A percentile compares a stretch with the other conserved stretches of the same genome.
Evolutionary conservation across 2,888 invertebrate species (phyloP).

Genomic region (Amiota minor): DNA sequence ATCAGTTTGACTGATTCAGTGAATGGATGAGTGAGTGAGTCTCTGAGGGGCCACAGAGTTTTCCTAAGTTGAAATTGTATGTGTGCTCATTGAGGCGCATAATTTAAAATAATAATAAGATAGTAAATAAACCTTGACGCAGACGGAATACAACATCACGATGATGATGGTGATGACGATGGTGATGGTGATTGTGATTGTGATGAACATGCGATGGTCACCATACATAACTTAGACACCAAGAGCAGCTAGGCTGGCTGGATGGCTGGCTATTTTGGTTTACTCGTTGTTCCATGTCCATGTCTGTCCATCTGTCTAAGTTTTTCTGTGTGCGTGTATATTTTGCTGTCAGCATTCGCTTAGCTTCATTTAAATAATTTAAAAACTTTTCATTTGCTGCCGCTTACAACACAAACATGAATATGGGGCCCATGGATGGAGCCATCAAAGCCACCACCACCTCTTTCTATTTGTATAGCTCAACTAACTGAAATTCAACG

Average conservation of each 20-base stretch:
- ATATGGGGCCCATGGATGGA: too few species aligned
- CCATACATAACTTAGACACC: too few species aligned
- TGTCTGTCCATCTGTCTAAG: slow-evolving; percentile 7
- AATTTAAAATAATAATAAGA: slow-evolving; percentile 21
- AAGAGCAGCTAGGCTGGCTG: too few species aligned
- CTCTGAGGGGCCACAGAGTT: not conserved
- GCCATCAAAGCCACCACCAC: too few species aligned
- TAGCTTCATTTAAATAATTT: slow-evolving; percentile 26
- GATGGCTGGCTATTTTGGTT: too few species aligned
- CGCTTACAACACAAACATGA: too few species aligned
- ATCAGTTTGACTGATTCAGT: too few species aligned
- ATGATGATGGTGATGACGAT: too few species aligned
- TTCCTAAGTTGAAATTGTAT: too few species aligned
- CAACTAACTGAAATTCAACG: slow-evolving; percentile 22
- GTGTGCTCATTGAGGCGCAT: slow-evolving; percentile 12
- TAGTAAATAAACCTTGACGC: slow-evolving; percentile 12
- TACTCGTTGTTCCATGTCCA: not conserved
- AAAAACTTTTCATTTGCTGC: slow-evolving; percentile 17
- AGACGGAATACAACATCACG: not conserved
- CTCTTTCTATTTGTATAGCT: not conserved
- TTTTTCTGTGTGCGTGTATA: not conserved
- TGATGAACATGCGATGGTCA: too few species aligned
- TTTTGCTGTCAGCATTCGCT: slow-evolving; percentile 4
- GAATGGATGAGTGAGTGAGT: not conserved
- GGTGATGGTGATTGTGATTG: too few species aligned